These are phyloP conservation scores for Delichon dasypus DNA, from an alignment of 2,797 vertebrate species.

Conservation along the genomic window DNA sequence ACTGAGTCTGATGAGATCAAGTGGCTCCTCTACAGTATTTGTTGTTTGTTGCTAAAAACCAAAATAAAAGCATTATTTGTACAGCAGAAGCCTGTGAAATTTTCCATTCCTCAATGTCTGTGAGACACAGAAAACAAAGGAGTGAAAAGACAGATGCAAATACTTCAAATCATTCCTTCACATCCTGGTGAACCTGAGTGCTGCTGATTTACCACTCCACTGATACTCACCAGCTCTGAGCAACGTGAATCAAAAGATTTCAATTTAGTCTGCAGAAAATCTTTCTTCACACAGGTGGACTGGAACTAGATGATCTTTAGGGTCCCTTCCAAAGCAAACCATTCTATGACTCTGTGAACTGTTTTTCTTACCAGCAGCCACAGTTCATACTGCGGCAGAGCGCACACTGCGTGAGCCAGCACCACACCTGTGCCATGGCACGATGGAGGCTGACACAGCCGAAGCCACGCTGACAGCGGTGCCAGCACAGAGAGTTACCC, in stretches of 20 bases:
- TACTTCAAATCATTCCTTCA: neutral
- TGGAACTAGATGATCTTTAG: neutral
- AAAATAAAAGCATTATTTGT: neutral
- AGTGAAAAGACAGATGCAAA: neutral
- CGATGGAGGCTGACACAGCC: fast-evolving
- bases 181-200: fast-evolving
- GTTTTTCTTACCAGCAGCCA: neutral
- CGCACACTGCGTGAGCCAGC: fast-evolving
- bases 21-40: slow-evolving; percentile 95
- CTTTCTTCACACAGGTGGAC: fast-evolving
- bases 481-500: neutral
- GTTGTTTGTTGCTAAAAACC: slow-evolving; percentile 87
- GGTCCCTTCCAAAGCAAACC: neutral
- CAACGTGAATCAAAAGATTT: neutral
- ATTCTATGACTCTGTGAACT: too few relatives aligned
- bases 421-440: fast-evolving
- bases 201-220: neutral
- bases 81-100: neutral
- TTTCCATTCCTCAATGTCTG: neutral
- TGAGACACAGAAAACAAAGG: neutral
- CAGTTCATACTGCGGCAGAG: fast-evolving
- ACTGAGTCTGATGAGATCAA: slow-evolving; percentile 96
- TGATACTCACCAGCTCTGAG: neutral
- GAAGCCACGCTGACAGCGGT: fast-evolving
- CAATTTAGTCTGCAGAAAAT: neutral